Evolutionary conservation across 2,113 vertebrate species (phyloP).

Genomic region (Istiophorus platypterus): DNA sequence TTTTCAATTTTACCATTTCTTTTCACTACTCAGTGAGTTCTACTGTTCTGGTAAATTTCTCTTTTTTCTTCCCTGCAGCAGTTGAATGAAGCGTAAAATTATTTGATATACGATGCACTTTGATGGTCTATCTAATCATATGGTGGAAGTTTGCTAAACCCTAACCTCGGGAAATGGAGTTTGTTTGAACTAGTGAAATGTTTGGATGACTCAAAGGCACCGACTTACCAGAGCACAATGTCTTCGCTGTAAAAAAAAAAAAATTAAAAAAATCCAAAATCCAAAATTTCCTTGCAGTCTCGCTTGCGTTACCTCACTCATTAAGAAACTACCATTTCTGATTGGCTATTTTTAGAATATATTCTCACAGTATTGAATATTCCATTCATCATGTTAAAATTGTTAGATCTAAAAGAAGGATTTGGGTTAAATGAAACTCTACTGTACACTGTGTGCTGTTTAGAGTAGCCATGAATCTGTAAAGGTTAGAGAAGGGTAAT

Average conservation of each 20-base stretch:
- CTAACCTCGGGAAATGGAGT: constrained; percentile 20
- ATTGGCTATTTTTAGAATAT: background rate
- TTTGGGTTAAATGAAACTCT: background rate
- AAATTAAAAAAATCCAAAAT: too few species aligned
- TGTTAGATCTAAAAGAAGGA: background rate
- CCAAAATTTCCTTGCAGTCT: background rate
- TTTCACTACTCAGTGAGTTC: constrained; percentile 47
- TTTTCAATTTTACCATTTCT: constrained; percentile 48
- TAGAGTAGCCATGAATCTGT: background rate
- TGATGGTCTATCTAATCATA: constrained; percentile 42
- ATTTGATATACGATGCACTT: constrained; percentile 49
- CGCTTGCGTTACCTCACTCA: constrained; percentile 2
- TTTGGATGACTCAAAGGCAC: constrained; percentile 27
- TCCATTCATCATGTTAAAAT: background rate
- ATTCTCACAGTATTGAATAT: background rate
- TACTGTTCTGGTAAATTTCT: constrained; percentile 50
- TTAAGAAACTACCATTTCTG: background rate
- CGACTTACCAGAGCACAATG: background rate
- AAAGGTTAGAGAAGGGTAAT: constrained; percentile 35
- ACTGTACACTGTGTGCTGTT: background rate
- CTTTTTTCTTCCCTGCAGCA: constrained; percentile 37
- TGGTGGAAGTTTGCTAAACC: constrained; percentile 45
- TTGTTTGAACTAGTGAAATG: constrained; percentile 28
- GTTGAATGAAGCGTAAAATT: constrained; percentile 58
- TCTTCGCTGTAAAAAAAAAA: background rate